These are phyloP conservation scores for Uropsilus gracilis DNA, from an alignment of 2,113 vertebrate genomes.

Conservation along the genomic window DNA sequence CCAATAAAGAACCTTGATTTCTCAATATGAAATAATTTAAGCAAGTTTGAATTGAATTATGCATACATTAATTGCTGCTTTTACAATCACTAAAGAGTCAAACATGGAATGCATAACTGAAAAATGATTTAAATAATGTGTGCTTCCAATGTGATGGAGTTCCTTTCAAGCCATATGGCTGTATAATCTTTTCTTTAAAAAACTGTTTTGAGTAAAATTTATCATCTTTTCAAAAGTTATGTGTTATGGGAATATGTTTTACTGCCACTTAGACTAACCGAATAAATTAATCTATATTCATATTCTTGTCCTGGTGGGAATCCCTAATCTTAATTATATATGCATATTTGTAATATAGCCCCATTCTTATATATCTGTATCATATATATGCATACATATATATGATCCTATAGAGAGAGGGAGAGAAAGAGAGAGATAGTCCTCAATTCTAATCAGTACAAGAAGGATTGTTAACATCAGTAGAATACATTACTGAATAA, in stretches of 20 bases:
- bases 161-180: slow-evolving; percentile 57
- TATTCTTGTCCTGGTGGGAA: slow-evolving; percentile 32
- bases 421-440: neutral
- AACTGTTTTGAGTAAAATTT: slow-evolving; percentile 62
- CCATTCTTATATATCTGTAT: neutral
- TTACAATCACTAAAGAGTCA: slow-evolving; percentile 53
- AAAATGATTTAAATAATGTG: slow-evolving; percentile 48
- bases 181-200: slow-evolving; percentile 51
- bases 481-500: neutral
- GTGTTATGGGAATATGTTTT: slow-evolving; percentile 63
- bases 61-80: slow-evolving; percentile 24
- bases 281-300: slow-evolving; percentile 75
- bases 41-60: slow-evolving; percentile 49
- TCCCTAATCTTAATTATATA: neutral
- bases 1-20: slow-evolving; percentile 66
- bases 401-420: too few relatives aligned
- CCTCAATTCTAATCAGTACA: neutral
- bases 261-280: slow-evolving; percentile 64
- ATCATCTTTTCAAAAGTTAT: slow-evolving; percentile 66
- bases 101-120: neutral
- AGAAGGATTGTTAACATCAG: neutral
- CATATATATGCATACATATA: neutral
- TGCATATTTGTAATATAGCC: neutral
- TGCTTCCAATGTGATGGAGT: neutral
- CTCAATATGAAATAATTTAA: slow-evolving; percentile 44